These are phyloP conservation scores for Pectinophora gossypiella DNA, from an alignment of 1,140 invertebrate genomes.

Conservation along the genomic window DNA sequence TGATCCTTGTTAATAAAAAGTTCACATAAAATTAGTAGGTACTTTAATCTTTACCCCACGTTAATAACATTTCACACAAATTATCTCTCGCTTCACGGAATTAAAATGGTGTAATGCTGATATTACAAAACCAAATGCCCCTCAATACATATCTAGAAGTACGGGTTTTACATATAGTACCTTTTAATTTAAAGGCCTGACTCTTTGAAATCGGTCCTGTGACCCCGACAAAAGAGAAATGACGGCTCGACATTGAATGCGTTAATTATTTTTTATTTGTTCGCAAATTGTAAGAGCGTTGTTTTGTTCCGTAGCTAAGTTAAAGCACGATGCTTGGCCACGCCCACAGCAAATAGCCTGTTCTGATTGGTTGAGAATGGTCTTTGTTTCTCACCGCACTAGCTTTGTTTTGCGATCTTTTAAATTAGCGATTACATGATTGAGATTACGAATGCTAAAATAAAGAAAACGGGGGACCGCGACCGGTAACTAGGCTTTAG, in stretches of 20 bases:
- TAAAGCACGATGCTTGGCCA: slow-evolving; percentile 37
- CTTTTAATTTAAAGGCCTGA: neutral
- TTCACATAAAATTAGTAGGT: no score
- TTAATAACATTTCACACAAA: no score
- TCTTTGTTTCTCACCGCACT: slow-evolving; percentile 45
- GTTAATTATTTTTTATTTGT: slow-evolving; percentile 54
- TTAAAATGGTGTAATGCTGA: no score
- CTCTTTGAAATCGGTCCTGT: neutral
- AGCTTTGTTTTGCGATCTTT: slow-evolving; percentile 45
- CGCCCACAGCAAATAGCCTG: slow-evolving; percentile 38
- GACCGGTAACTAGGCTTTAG: no score
- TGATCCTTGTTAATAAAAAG: no score
- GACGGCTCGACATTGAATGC: slow-evolving; percentile 38
- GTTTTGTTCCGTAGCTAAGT: slow-evolving; percentile 39
- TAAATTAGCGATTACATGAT: slow-evolving; percentile 47
- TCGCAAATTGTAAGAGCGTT: slow-evolving; percentile 43
- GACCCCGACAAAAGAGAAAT: slow-evolving; percentile 18
- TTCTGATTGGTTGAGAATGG: slow-evolving; percentile 46
- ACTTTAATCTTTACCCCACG: no score
- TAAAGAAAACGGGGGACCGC: no score
- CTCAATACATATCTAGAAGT: no score
- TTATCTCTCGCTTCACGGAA: no score
- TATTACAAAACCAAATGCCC: no score
- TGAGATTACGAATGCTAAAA: no score
- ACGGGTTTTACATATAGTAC: neutral